Evolutionary conservation across 2,113 vertebrate species (phyloP).

Genomic region (Scortum barcoo): DNA sequence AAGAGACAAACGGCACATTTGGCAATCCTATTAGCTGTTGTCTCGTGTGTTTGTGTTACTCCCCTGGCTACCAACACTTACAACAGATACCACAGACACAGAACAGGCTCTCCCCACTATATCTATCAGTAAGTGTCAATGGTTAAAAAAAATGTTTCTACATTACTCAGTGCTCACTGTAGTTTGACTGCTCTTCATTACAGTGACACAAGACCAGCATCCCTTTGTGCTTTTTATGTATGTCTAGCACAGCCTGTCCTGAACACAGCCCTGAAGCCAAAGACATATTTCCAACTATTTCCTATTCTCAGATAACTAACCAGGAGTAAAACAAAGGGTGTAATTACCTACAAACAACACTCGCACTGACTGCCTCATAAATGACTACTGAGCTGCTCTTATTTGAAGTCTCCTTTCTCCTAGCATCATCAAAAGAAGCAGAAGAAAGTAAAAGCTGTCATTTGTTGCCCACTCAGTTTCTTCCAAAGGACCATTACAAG

Average conservation of each 20-base stretch:
- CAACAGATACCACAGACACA: neutral
- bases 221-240: constrained; percentile 11
- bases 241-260: constrained; percentile 61
- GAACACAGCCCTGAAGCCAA: constrained; percentile 34
- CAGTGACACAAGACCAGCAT: neutral
- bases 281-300: constrained; percentile 60
- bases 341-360: constrained; percentile 76
- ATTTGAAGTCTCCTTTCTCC: constrained; percentile 45
- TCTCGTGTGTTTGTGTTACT: neutral
- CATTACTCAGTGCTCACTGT: neutral
- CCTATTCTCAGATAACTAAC: constrained; percentile 68
- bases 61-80: neutral
- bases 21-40: neutral
- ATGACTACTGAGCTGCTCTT: constrained; percentile 43
- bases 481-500: neutral
- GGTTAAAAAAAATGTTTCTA: constrained; percentile 3
- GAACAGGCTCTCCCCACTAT: neutral
- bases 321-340: constrained; percentile 65
- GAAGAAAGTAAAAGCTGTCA: constrained; percentile 53
- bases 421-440: constrained; percentile 47
- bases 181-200: neutral
- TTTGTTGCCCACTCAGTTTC: constrained; percentile 54
- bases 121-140: constrained; percentile 9
- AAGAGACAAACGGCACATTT: neutral
- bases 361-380: constrained; percentile 51